These are phyloP conservation scores for Chionis minor DNA, from an alignment of 2,113 vertebrate genomes.

Conservation along the genomic window DNA sequence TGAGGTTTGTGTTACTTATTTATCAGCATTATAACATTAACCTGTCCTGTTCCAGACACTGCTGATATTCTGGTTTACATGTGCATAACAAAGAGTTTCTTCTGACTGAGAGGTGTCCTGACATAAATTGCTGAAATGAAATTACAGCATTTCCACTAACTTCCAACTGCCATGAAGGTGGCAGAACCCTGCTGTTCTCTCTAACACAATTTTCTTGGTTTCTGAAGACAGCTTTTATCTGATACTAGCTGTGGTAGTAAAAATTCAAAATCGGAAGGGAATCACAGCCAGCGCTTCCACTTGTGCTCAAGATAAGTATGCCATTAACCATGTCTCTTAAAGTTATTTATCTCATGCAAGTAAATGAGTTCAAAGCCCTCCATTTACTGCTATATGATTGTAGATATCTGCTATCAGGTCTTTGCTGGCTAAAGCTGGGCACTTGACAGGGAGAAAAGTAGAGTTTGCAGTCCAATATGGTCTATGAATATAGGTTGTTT, in stretches of 20 bases:
- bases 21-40: neutral
- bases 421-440: neutral
- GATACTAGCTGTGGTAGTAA: slow-evolving; percentile 27
- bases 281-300: slow-evolving; percentile 45
- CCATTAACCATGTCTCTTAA: slow-evolving; percentile 35
- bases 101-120: neutral
- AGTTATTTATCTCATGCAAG: slow-evolving; percentile 49
- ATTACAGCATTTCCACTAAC: neutral
- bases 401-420: slow-evolving; percentile 31
- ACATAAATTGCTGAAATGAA: neutral
- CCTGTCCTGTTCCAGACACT: neutral
- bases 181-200: slow-evolving; percentile 24
- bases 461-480: neutral
- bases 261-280: slow-evolving; percentile 54
- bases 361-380: slow-evolving; percentile 54
- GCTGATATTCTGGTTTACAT: neutral
- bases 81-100: neutral
- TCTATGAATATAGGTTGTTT: neutral
- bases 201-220: neutral
- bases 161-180: neutral
- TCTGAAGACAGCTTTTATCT: slow-evolving; percentile 57
- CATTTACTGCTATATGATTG: slow-evolving; percentile 18
- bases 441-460: neutral
- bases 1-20: neutral
- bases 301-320: slow-evolving; percentile 37